phyloP scores from a whole-genome alignment of 2,797 vertebrate genomes.

The Epinephelus awoara region DNA sequence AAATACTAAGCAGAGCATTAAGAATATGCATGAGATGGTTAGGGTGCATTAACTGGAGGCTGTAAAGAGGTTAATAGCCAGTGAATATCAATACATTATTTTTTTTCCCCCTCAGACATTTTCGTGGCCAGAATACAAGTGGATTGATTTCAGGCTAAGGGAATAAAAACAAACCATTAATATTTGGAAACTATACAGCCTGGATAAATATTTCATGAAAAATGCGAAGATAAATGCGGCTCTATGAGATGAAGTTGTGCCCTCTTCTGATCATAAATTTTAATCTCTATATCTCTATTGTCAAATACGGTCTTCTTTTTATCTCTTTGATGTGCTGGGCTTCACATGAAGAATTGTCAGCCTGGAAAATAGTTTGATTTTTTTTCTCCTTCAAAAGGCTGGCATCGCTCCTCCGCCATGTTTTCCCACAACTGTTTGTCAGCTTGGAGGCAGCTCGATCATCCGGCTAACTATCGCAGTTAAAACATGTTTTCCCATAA shows the following conservation, averaged over 20 bases:
- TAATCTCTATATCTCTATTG: slow-evolving; percentile 15
- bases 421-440: slow-evolving; percentile 55
- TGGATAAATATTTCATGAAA: slow-evolving; percentile 30
- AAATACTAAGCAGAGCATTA: slow-evolving; percentile 66
- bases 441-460: slow-evolving; percentile 54
- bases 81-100: slow-evolving; percentile 37
- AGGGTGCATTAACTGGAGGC: slow-evolving; percentile 54
- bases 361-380: background rate
- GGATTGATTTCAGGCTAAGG: slow-evolving; percentile 8
- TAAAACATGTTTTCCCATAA: slow-evolving; percentile 56
- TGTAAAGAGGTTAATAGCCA: slow-evolving; percentile 56
- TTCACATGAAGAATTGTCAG: slow-evolving; percentile 24
- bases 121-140: slow-evolving; percentile 1
- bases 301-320: slow-evolving; percentile 22
- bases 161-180: slow-evolving; percentile 20
- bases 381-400: slow-evolving; percentile 4
- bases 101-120: slow-evolving; percentile 12
- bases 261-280: slow-evolving; percentile 19
- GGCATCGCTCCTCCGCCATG: slow-evolving; percentile 32
- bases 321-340: slow-evolving; percentile 33
- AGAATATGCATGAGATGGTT: slow-evolving; percentile 63
- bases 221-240: slow-evolving; percentile 8
- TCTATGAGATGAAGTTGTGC: slow-evolving; percentile 16
- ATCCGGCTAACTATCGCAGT: slow-evolving; percentile 51
- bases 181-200: slow-evolving; percentile 13